Conservation (phyloP, 1,140 invertebrate species). For the Holotrichia oblita region DNA sequence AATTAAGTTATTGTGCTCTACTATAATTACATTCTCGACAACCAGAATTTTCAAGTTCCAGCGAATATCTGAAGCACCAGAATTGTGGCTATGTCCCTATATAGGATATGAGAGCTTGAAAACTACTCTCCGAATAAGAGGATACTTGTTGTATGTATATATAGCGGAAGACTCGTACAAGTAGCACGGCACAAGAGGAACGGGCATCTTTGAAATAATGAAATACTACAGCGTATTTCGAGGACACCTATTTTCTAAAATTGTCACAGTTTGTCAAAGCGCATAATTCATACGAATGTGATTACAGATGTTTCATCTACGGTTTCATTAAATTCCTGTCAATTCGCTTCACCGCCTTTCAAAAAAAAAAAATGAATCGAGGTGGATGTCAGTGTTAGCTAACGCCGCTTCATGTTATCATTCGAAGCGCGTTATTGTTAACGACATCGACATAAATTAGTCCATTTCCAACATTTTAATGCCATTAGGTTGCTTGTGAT, state of each 20-base stretch:
- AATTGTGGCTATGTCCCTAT: background rate
- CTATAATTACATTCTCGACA: constrained; percentile 7
- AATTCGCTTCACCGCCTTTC: background rate
- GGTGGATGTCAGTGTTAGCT: background rate
- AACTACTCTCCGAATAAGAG: background rate
- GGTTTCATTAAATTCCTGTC: background rate
- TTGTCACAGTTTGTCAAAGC: too few species aligned
- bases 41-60: constrained; percentile 9
- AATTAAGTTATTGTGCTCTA: background rate
- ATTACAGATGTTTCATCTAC: too few species aligned
- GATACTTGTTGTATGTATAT: constrained; percentile 25
- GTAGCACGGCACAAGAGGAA: background rate
- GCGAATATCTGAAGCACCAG: constrained; percentile 3
- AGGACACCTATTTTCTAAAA: background rate
- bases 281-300: too few species aligned
- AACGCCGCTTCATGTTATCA: constrained; percentile 17
- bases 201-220: background rate
- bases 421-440: constrained; percentile 17
- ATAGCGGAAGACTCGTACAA: background rate
- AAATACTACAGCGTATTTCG: background rate
- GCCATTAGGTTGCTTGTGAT: background rate
- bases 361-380: background rate
- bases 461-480: constrained; percentile 34
- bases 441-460: constrained; percentile 22
- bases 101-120: background rate